Conservation (phyloP, 2,888 invertebrate species). For the Liodrosophila aerea region DNA sequence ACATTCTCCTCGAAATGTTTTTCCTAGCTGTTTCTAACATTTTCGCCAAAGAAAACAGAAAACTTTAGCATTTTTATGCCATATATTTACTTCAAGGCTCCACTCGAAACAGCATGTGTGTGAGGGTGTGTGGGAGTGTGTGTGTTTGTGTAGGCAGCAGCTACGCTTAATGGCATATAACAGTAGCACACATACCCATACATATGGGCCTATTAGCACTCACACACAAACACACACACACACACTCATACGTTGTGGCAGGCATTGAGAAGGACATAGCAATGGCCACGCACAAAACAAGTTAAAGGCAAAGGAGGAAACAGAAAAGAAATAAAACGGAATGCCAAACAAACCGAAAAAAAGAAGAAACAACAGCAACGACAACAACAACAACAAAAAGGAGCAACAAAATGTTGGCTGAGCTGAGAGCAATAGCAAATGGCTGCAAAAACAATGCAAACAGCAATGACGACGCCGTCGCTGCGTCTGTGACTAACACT, state of each 20-base stretch:
- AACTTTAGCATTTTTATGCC: conserved; percentile 56
- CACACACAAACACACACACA: conserved; percentile 26
- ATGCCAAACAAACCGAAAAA: conserved; percentile 65
- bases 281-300: conserved; percentile 48
- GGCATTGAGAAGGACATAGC: conserved; percentile 30
- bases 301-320: conserved; percentile 43
- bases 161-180: conserved; percentile 27
- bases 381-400: conserved; percentile 23
- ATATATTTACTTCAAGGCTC: conserved; percentile 69
- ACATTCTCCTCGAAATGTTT: conserved; percentile 27
- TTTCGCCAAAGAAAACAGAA: conserved; percentile 18
- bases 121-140: conserved; percentile 5
- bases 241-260: conserved; percentile 3
- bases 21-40: conserved; percentile 6
- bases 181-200: conserved; percentile 28
- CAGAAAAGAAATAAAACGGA: conserved; percentile 58
- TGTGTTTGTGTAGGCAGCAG: conserved; percentile 15
- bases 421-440: conserved; percentile 38
- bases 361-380: conserved; percentile 18
- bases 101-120: conserved; percentile 20
- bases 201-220: conserved; percentile 43
- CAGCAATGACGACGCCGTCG: conserved; percentile 56
- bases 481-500: conserved; percentile 69
- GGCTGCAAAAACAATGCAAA: conserved; percentile 65
- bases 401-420: conserved; percentile 34